phyloP scores from a whole-genome alignment of 2,888 invertebrate genomes.

The Brachynemurus nebulosus region DNA sequence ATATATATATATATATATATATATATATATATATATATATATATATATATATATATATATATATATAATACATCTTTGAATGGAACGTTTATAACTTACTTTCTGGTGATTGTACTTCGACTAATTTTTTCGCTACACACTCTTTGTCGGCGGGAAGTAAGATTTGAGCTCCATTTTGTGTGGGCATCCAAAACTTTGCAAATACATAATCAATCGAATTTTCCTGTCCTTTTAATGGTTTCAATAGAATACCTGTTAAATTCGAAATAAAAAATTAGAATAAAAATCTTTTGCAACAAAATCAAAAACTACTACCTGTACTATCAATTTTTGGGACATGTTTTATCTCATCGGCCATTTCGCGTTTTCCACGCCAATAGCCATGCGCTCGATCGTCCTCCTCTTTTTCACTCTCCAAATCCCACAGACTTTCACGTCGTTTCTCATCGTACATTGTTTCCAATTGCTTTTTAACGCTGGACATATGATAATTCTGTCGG shows the following conservation, averaged over 20 bases:
- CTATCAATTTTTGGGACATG: conserved; percentile 27
- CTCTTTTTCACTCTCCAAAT: conserved; percentile 41
- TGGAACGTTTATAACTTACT: conserved; percentile 19
- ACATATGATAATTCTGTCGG: conserved; percentile 27
- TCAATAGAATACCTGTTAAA: conserved; percentile 24
- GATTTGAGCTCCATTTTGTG: conserved; percentile 40
- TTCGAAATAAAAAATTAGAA: conserved; percentile 5
- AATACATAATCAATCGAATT: conserved; percentile 48
- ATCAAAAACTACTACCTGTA: conserved; percentile 22
- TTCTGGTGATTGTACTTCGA: conserved; percentile 23
- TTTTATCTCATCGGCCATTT: conserved; percentile 16
- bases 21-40: neutral
- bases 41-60: neutral
- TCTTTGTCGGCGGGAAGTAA: conserved; percentile 33
- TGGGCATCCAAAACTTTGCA: conserved; percentile 60
- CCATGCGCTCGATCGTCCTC: conserved; percentile 31
- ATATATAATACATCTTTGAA: conserved; percentile 17
- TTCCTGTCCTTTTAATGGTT: conserved; percentile 21
- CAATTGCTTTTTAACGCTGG: conserved; percentile 25
- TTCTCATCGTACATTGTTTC: conserved; percentile 22
- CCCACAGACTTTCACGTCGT: conserved; percentile 33
- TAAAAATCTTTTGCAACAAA: conserved; percentile 3
- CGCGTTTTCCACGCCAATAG: conserved; percentile 26
- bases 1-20: no score
- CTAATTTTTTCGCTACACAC: conserved; percentile 8